phyloP scores from a whole-genome alignment of 37 sponge, comb jelly and placozoan species.

The Spongilla lacustris region DNA sequence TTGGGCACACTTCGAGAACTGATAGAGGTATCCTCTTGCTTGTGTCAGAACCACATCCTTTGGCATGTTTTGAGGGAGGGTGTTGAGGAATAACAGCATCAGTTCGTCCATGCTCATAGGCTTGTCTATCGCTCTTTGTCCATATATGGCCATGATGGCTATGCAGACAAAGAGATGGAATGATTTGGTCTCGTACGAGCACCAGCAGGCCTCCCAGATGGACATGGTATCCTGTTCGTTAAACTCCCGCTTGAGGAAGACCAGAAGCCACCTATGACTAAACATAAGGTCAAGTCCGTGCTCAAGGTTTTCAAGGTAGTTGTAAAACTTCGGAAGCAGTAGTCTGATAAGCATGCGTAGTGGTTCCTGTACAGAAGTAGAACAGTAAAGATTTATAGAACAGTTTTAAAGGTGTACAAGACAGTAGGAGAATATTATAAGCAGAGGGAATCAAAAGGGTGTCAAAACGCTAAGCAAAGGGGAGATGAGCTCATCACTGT shows the following conservation, averaged over 20 bases:
- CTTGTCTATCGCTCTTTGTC: conserved; percentile 62
- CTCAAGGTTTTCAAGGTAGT: conserved; percentile 32
- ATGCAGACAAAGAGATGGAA: conserved; percentile 81
- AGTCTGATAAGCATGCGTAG: conserved; percentile 49
- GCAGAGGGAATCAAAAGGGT: too few relatives aligned
- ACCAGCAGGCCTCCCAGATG: conserved; percentile 88
- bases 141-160: conserved; percentile 87
- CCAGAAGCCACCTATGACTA: conserved; percentile 87
- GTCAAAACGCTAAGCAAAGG: too few relatives aligned
- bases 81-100: conserved; percentile 68
- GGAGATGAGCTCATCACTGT: not conserved
- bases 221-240: conserved; percentile 40
- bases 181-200: conserved; percentile 42
- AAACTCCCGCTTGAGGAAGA: conserved; percentile 87
- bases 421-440: too few relatives aligned
- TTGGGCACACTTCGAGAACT: conserved; percentile 22
- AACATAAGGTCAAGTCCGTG: conserved; percentile 68
- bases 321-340: conserved; percentile 66
- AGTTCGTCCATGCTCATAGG: conserved; percentile 63
- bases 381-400: not conserved
- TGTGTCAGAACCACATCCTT: conserved; percentile 73
- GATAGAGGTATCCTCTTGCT: conserved; percentile 76
- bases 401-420: not conserved
- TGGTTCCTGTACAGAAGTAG: conserved; percentile 48
- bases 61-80: conserved; percentile 62